Conservation (phyloP, 1,140 invertebrate species). For the Zophobas morio region DNA sequence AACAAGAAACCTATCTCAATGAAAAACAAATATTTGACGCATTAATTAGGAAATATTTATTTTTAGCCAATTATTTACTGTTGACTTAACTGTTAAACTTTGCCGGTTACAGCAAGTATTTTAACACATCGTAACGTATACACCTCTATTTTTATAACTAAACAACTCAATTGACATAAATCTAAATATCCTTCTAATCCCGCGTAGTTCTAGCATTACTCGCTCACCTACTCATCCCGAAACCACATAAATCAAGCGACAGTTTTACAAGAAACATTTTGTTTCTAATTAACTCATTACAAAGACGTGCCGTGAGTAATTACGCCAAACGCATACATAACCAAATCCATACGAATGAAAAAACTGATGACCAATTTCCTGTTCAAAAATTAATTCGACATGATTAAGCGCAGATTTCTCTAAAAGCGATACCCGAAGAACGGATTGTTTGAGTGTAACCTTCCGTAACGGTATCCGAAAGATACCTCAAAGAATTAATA, state of each 20-base stretch:
- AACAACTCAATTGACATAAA: constrained; percentile 23
- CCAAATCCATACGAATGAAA: too few species aligned
- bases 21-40: constrained; percentile 29
- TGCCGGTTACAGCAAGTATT: constrained; percentile 14
- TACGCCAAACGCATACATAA: too few species aligned
- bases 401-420: background rate
- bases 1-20: constrained; percentile 1
- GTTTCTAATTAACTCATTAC: too few species aligned
- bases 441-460: background rate
- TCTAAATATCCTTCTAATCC: background rate
- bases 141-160: constrained; percentile 12
- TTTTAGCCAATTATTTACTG: constrained; percentile 29
- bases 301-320: too few species aligned
- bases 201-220: background rate
- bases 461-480: constrained; percentile 14
- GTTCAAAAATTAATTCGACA: constrained; percentile 1
- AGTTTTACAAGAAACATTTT: too few species aligned
- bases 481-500: constrained; percentile 1
- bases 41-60: constrained; percentile 30
- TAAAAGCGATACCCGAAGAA: background rate
- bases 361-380: too few species aligned
- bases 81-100: constrained; percentile 21
- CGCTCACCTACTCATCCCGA: background rate
- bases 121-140: constrained; percentile 15
- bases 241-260: too few species aligned